phyloP scores from a whole-genome alignment of 2,113 vertebrate species.

The Indri indri region DNA sequence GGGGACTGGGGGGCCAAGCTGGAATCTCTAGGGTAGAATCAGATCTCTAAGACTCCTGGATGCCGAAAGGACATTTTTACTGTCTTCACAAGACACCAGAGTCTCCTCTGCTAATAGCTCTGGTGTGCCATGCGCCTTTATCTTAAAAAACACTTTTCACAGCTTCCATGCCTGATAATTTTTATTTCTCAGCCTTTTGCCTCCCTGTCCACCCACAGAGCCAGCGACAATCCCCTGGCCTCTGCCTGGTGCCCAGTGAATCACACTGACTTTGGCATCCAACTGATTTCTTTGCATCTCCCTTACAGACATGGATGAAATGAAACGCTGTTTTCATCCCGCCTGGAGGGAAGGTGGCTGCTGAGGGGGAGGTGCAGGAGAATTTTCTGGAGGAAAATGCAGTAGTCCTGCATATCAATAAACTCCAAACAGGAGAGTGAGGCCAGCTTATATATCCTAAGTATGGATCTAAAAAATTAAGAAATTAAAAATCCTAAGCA shows the following conservation, averaged over 20 bases:
- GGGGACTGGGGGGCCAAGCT: background rate
- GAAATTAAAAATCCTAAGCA: background rate
- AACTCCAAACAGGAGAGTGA: background rate
- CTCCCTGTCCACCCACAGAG: background rate
- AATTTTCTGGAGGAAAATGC: background rate
- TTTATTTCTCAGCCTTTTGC: constrained; percentile 33
- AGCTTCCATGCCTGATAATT: background rate
- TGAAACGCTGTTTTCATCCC: constrained; percentile 17
- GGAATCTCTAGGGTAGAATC: background rate
- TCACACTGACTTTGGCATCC: background rate
- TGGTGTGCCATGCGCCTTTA: background rate
- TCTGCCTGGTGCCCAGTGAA: constrained; percentile 13
- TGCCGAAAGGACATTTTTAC: background rate
- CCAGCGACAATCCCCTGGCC: background rate
- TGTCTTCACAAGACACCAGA: background rate
- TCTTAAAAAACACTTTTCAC: constrained; percentile 35
- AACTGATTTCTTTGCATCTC: constrained; percentile 56
- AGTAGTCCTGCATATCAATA: background rate
- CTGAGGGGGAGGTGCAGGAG: background rate
- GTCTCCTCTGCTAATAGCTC: background rate
- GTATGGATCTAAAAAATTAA: background rate
- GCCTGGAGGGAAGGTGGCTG: background rate
- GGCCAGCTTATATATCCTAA: constrained; percentile 40
- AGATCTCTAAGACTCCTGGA: background rate
- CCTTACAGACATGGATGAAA: constrained; percentile 51